Base-by-base conservation (phyloP, 2,113 vertebrate species). In the Phylloscopus trochilus region DNA sequence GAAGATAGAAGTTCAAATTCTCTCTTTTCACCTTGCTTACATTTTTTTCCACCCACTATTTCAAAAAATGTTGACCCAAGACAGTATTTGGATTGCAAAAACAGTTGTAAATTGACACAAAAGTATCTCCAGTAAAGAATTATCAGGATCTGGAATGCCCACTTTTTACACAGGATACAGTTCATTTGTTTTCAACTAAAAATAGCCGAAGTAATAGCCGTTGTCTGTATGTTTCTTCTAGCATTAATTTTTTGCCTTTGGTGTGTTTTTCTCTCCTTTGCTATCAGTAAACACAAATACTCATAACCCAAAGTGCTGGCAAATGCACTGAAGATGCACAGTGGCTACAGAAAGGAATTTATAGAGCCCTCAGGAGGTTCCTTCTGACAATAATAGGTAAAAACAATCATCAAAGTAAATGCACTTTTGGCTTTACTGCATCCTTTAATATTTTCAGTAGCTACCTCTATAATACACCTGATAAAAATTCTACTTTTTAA, bases 321-420 rank as follows among this genome's bases (percentile, higher is more conserved):
- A 80, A 91, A 80, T 68, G 46, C 78, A 59, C 10, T 35, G 59
- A 90, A 74, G 44, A 60, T 0, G 1, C 19, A 55, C 35, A 78
- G 64, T 78, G 41, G 53, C 64, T 74, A 67, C 17, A 81, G 47
- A 92, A 83, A 21, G 11, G 26, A 64, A 92, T 83, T 83, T 81
- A 90, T 9, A 70, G 39, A 86, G 60, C 53, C 35, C 52, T 33
- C 26, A 28, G 30, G n/a, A 93, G 3, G 23, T 75, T 92, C 30
- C 31, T 74, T 86, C 39, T 79, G 74, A 67, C 10, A 80, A 21
- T 20, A 89, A 33, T 13, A 77, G 23, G 20, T 84, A 81, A 87
- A 89, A 96, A 84, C 26, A 87, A 58, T 31, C 31, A 75, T 81
- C 56, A 66, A 70, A 83, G 43, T 74, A 60, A 96, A 94, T 59